Percentiles rank a stretch among this genome's conserved stretches.
These are phyloP conservation scores for Agrenia bidenticulata DNA, from an alignment of 2,888 invertebrate species.

Conservation along the genomic window DNA sequence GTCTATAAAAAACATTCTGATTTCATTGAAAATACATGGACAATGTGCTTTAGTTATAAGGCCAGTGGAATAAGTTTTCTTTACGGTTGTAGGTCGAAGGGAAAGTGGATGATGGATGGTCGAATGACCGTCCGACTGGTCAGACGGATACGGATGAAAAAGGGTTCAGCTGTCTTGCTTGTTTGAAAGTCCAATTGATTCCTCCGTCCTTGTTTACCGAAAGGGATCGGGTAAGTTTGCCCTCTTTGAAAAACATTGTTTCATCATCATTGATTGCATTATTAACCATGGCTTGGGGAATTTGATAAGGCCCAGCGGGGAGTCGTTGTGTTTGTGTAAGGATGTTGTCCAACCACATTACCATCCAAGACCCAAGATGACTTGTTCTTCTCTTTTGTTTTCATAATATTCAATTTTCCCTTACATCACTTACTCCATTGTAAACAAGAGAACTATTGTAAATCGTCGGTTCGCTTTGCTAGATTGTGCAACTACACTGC, in stretches of 20 bases:
- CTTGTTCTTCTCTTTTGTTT: conserved; percentile 30
- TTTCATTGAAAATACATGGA: too few species aligned
- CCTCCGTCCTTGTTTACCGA: too few species aligned
- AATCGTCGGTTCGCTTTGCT: background rate
- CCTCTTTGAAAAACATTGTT: conserved; percentile 4
- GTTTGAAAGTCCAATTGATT: too few species aligned
- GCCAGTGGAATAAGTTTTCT: too few species aligned
- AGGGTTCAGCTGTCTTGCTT: too few species aligned
- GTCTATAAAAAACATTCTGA: too few species aligned
- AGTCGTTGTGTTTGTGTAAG: conserved; percentile 40
- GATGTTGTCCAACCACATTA: conserved; percentile 44
- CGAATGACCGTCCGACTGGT: too few species aligned
- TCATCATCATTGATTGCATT: conserved; percentile 17
- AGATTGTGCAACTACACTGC: too few species aligned
- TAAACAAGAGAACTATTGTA: conserved; percentile 8
- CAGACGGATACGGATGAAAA: too few species aligned
- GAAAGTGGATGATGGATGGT: too few species aligned
- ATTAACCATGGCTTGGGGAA: conserved; percentile 2
- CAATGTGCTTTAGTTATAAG: too few species aligned
- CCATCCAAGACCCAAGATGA: conserved; percentile 29
- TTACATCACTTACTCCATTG: conserved; percentile 10
- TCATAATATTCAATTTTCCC: conserved; percentile 10
- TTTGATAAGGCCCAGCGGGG: conserved; percentile 27
- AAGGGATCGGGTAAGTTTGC: background rate
- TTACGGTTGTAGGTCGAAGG: too few species aligned